phyloP scores from a whole-genome alignment of 2,113 vertebrate genomes.

The Xiphias gladius region DNA sequence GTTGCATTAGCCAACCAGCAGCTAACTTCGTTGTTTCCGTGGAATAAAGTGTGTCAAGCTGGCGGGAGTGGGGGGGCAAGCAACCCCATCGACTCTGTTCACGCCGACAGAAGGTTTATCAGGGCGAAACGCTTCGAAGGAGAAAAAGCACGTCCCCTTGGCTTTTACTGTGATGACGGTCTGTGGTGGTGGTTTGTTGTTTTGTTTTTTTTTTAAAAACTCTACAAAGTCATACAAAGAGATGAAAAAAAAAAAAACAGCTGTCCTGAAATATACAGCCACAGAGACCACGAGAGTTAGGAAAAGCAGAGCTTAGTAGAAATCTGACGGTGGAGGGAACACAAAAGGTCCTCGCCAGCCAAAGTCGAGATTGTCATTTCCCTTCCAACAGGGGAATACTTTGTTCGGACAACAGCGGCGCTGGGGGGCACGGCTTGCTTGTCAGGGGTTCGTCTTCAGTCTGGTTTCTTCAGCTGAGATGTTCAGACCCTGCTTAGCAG shows the following conservation, averaged over 20 bases:
- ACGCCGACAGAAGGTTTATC: constrained; percentile 19
- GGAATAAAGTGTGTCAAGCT: constrained; percentile 38
- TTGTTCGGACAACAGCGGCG: constrained; percentile 32
- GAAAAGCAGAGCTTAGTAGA: constrained; percentile 51
- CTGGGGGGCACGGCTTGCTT: background rate
- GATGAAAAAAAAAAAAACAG: constrained; percentile 69
- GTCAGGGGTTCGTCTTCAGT: constrained; percentile 10
- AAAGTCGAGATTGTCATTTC: constrained; percentile 75
- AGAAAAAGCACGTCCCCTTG: background rate
- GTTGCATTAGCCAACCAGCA: constrained; percentile 91
- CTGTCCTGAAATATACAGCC: constrained; percentile 77
- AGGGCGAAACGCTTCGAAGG: background rate
- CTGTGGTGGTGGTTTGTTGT: constrained; percentile 1
- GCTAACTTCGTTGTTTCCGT: constrained; percentile 83
- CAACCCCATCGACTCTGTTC: constrained; percentile 8
- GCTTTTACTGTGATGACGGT: constrained; percentile 24
- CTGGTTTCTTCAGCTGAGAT: constrained; percentile 4
- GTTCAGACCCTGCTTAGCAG: constrained; percentile 90
- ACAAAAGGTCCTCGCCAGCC: constrained; percentile 65
- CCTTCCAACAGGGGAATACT: constrained; percentile 73
- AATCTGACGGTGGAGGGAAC: constrained; percentile 65
- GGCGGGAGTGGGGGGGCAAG: background rate
- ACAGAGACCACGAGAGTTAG: constrained; percentile 49
- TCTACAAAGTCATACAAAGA: constrained; percentile 81
- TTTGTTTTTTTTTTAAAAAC: constrained; percentile 52